phyloP scores from a whole-genome alignment of 92 coral and sea anemone genomes.

The Bergia sp. region DNA sequence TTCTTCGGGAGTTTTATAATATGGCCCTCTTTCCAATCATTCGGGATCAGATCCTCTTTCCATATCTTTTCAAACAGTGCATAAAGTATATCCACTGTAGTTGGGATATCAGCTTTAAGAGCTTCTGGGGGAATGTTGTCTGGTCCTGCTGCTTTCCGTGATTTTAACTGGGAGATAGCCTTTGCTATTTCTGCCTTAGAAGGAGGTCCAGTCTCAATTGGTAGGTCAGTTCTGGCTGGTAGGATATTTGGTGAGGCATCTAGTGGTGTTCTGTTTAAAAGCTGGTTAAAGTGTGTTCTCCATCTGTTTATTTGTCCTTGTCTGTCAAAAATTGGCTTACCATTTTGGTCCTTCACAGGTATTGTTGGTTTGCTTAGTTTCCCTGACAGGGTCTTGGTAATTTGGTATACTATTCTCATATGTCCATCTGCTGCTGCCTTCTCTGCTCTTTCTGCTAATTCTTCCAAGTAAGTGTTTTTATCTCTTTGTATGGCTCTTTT shows the following conservation, averaged over 20 bases:
- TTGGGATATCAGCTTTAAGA: slow-evolving; percentile 22
- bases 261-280: slow-evolving; percentile 20
- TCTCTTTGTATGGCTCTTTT: background rate
- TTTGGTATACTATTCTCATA: background rate
- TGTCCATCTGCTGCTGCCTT: slow-evolving; percentile 27
- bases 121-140: slow-evolving; percentile 37
- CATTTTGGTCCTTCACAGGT: slow-evolving; percentile 31
- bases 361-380: slow-evolving; percentile 4
- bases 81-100: background rate
- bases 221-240: background rate
- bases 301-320: slow-evolving; percentile 29
- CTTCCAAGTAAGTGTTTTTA: background rate
- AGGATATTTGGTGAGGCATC: slow-evolving; percentile 9
- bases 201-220: slow-evolving; percentile 6
- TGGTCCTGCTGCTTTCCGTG: no score
- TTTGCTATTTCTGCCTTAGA: slow-evolving; percentile 15
- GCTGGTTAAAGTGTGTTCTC: slow-evolving; percentile 18
- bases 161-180: background rate
- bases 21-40: slow-evolving; percentile 43
- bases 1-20: slow-evolving; percentile 26
- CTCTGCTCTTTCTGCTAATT: background rate
- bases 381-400: slow-evolving; percentile 11
- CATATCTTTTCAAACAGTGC: background rate
- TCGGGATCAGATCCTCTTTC: slow-evolving; percentile 26
- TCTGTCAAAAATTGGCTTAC: background rate